Percentiles rank a stretch among this genome's conserved stretches.
Conservation (phyloP, 2,888 invertebrate species). For the Cephus sareptanus region DNA sequence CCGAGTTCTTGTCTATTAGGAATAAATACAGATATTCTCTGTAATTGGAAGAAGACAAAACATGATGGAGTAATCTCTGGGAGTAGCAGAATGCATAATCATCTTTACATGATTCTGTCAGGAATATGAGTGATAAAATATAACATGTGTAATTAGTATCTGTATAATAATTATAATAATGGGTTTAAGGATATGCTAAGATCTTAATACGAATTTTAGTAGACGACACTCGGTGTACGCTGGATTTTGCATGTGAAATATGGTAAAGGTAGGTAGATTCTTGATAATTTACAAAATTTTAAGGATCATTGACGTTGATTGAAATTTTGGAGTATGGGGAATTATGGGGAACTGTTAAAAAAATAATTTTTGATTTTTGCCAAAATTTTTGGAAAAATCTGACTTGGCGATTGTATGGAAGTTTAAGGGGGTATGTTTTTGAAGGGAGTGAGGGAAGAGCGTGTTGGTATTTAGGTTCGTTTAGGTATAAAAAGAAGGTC, state of each 20-base stretch:
- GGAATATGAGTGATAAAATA: background rate
- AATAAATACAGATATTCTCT: slow-evolving; percentile 54
- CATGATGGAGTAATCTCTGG: slow-evolving; percentile 27
- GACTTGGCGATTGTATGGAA: background rate
- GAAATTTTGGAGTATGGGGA: background rate
- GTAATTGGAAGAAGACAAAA: slow-evolving; percentile 42
- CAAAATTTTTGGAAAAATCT: background rate
- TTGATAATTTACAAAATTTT: background rate
- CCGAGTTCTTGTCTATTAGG: slow-evolving; percentile 57
- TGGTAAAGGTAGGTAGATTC: background rate
- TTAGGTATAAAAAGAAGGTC: background rate
- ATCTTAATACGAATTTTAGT: background rate
- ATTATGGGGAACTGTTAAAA: background rate
- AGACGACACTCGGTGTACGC: background rate
- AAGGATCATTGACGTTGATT: background rate
- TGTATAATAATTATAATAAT: background rate
- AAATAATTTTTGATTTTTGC: background rate
- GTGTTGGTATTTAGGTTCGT: slow-evolving; percentile 1
- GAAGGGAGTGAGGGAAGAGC: background rate
- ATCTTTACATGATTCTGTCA: background rate
- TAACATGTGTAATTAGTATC: background rate
- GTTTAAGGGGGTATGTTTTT: background rate
- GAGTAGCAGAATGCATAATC: background rate
- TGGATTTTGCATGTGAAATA: background rate
- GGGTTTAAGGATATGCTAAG: background rate